These are phyloP conservation scores for Philopedon plagiatum DNA, from an alignment of 2,888 invertebrate genomes.

Conservation along the genomic window DNA sequence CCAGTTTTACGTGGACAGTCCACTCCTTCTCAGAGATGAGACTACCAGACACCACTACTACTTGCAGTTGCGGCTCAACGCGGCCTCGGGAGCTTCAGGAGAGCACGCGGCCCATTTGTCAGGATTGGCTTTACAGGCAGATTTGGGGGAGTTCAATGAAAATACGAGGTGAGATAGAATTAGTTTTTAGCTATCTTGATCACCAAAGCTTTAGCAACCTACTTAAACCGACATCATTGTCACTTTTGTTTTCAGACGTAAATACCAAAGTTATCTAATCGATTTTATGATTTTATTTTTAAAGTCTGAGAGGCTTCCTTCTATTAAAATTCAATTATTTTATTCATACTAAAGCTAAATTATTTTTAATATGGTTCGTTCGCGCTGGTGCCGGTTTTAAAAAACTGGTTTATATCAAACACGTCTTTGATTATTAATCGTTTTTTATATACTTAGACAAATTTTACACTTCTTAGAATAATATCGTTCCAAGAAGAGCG, in stretches of 20 bases:
- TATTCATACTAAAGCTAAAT: no score
- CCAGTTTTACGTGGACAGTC: constrained; percentile 95
- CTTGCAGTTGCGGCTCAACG: constrained; percentile 93
- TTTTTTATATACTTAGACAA: constrained; percentile 7
- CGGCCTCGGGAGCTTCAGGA: constrained; percentile 77
- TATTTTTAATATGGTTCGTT: no score
- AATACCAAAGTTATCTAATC: no score
- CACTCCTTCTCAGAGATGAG: constrained; percentile 91
- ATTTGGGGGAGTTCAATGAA: constrained; percentile 85
- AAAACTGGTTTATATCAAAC: background rate
- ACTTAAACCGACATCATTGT: no score
- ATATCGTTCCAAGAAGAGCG: background rate
- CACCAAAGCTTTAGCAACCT: no score
- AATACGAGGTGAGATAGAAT: constrained; percentile 62
- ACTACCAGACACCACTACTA: constrained; percentile 95
- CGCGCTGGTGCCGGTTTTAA: background rate
- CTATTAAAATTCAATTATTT: no score
- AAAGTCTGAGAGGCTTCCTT: no score
- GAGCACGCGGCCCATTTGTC: constrained; percentile 85
- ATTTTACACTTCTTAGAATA: background rate
- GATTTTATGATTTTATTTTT: no score
- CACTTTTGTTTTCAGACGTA: no score
- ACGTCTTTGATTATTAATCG: background rate
- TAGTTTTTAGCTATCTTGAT: no score
- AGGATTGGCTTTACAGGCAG: constrained; percentile 88